A percentile compares a stretch with the other conserved stretches of the same genome.
phyloP scores from a whole-genome alignment of 2,888 invertebrate species.

The Lottia scabra region DNA sequence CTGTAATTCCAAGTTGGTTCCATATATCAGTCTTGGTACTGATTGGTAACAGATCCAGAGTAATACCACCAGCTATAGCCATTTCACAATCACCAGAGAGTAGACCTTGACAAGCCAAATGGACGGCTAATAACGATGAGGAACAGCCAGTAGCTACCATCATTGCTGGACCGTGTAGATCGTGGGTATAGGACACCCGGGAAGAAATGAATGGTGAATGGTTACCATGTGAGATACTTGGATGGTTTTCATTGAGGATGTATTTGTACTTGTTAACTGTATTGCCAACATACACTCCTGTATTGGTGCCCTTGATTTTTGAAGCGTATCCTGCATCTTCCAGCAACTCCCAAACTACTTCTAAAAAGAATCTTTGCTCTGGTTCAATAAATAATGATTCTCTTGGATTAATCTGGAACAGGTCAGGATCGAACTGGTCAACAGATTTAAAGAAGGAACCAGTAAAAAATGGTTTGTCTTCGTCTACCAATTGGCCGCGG shows the following conservation, averaged over 20 bases:
- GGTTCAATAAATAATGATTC: conserved; percentile 24
- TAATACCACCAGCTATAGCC: conserved; percentile 24
- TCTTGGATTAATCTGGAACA: conserved; percentile 16
- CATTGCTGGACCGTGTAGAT: conserved; percentile 8
- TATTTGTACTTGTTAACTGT: conserved; percentile 21
- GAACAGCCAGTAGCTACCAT: conserved; percentile 11
- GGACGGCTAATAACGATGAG: conserved; percentile 8
- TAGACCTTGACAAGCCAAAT: conserved; percentile 7
- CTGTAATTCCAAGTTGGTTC: conserved; percentile 12
- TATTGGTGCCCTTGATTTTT: conserved; percentile 14
- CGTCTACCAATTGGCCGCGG: background rate
- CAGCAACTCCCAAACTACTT: conserved; percentile 19
- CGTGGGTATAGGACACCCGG: background rate
- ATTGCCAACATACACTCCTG: conserved; percentile 22
- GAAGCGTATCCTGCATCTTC: conserved; percentile 20
- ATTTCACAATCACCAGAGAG: conserved; percentile 20
- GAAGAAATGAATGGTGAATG: conserved; percentile 3
- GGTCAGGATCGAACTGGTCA: conserved; percentile 19
- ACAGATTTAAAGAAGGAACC: background rate
- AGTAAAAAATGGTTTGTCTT: background rate
- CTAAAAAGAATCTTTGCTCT: conserved; percentile 22
- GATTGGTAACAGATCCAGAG: conserved; percentile 17
- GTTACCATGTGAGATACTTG: background rate
- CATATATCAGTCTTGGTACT: conserved; percentile 18
- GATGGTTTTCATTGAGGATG: conserved; percentile 14